Evolutionary conservation across 2,113 vertebrate genomes (phyloP).

Genomic region (Crypturellus undulatus): DNA sequence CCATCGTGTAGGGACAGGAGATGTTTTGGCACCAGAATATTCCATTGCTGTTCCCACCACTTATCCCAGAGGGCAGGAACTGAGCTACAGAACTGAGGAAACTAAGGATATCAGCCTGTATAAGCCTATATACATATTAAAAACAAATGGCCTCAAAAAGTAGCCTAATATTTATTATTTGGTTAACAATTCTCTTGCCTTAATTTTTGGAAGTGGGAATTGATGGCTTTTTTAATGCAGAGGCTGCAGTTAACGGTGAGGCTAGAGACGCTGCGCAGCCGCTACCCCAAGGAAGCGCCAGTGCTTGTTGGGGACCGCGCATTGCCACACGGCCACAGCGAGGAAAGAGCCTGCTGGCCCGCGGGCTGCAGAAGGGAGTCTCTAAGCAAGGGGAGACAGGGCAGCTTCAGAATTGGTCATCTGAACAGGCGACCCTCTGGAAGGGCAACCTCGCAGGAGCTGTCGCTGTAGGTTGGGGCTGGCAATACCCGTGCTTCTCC

Average conservation of each 20-base stretch:
- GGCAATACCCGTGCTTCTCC: neutral
- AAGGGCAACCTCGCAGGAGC: neutral
- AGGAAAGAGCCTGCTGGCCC: neutral
- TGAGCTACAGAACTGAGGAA: neutral
- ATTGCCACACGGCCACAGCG: neutral
- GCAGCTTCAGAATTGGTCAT: neutral
- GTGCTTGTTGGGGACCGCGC: neutral
- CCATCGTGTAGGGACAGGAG: neutral
- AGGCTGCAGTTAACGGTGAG: neutral
- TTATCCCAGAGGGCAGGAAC: neutral
- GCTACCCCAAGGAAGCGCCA: neutral
- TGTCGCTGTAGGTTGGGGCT: neutral
- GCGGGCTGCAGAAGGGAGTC: neutral
- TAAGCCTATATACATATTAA: too few relatives aligned
- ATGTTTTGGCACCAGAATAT: neutral
- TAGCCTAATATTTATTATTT: neutral
- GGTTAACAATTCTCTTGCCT: neutral
- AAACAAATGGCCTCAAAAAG: neutral
- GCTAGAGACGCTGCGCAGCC: accelerated
- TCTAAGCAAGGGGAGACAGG: neutral
- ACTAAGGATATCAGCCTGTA: neutral
- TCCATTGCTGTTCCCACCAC: neutral
- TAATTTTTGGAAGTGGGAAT: neutral
- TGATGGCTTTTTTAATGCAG: neutral
- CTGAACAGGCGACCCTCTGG: neutral